A percentile compares a stretch with the other conserved stretches of the same genome.
These are phyloP conservation scores for Xiphorhynchus erythropygius DNA, from an alignment of 2,797 vertebrate genomes.

Conservation along the genomic window DNA sequence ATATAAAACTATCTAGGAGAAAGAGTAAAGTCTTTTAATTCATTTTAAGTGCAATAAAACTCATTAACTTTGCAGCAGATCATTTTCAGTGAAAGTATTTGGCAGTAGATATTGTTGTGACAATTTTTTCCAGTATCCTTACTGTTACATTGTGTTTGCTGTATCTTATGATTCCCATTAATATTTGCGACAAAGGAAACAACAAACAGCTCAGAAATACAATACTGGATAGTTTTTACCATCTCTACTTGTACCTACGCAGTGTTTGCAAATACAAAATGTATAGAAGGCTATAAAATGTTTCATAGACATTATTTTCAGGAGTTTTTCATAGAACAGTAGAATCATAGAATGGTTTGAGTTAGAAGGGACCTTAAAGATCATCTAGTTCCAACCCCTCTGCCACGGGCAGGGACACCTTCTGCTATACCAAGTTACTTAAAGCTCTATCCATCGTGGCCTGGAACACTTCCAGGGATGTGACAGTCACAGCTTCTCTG, in stretches of 20 bases:
- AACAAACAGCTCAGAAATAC: background rate
- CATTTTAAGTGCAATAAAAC: background rate
- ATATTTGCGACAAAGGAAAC: background rate
- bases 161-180: background rate
- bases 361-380: background rate
- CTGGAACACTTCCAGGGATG: background rate
- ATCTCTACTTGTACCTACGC: background rate
- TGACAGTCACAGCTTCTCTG: background rate
- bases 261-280: background rate
- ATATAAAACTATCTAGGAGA: background rate
- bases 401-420: background rate
- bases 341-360: background rate
- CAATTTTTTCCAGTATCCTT: background rate
- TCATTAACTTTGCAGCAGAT: background rate
- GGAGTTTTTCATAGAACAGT: background rate
- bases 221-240: background rate
- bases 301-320: background rate
- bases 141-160: background rate
- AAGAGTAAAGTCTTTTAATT: background rate
- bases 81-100: background rate
- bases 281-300: background rate
- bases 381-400: fast-evolving
- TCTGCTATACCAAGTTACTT: background rate
- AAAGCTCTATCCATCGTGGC: background rate
- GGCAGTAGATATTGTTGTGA: background rate